These are phyloP conservation scores for Papilio protenor DNA, from an alignment of 2,888 invertebrate species.

Conservation along the genomic window DNA sequence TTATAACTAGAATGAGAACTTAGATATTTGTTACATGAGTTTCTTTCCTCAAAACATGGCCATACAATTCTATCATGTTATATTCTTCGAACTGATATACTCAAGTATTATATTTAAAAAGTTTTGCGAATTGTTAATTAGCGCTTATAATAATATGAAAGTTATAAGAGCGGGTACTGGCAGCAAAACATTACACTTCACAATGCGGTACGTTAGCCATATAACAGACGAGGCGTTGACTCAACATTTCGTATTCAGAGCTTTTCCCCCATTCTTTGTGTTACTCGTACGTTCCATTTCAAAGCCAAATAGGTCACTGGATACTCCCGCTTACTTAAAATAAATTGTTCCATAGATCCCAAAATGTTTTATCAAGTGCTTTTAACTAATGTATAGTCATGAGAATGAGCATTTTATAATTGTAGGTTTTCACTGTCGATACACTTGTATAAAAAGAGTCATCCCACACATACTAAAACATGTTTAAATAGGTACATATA, in stretches of 20 bases:
- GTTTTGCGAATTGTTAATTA: not conserved
- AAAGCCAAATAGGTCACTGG: constrained; percentile 77
- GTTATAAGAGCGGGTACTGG: constrained; percentile 29
- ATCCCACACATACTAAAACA: too few relatives aligned
- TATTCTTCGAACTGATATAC: not conserved
- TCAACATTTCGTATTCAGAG: constrained; percentile 71
- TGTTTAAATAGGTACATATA: too few relatives aligned
- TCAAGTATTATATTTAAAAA: not conserved
- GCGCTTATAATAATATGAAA: not conserved
- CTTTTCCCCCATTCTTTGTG: constrained; percentile 69
- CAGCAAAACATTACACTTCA: constrained; percentile 47
- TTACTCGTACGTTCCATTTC: constrained; percentile 71
- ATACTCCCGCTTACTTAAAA: constrained; percentile 61
- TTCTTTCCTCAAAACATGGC: too few relatives aligned
- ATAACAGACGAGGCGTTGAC: constrained; percentile 66
- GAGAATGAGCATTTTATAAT: not conserved
- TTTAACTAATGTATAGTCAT: not conserved
- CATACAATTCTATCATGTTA: too few relatives aligned
- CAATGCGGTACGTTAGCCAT: constrained; percentile 48
- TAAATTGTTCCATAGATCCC: constrained; percentile 53
- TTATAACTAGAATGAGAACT: too few relatives aligned
- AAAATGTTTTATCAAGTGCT: constrained; percentile 23
- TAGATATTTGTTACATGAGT: too few relatives aligned
- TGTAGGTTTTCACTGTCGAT: not conserved
- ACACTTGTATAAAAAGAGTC: not conserved